Base-by-base conservation (phyloP, 2,888 invertebrate species). In the Synergus umbraculus region DNA sequence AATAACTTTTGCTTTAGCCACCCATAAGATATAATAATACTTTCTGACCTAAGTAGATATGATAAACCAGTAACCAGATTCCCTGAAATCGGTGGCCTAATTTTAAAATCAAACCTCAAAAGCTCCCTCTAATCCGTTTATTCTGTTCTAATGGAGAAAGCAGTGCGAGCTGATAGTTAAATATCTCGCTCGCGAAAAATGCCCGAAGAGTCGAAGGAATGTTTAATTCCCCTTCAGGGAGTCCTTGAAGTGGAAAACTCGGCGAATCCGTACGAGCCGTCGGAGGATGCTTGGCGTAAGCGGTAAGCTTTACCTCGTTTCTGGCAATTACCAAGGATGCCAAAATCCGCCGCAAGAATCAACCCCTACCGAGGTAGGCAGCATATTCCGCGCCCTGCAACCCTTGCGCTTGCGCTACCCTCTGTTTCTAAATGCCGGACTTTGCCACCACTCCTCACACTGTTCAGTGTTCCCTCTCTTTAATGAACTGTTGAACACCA, bases 341-440 rank as follows among this genome's bases (percentile, higher is more conserved):
- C 89, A 90, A 89, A 90, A 91, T 91, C 89, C 91, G 88, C 91
- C 91, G 88, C 91, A 90, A 90, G 90, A 90, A 91, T 91, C 90
- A 91, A 89, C 89, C 90, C 86, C 85, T 81, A 83, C 87, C 85
- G 82, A 69, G 81, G 69, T 18, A 69, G 81, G 69, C 29, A 37
- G 78, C 54, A 69, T 46, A 65, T 37, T 54, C 66, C 37, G 43
- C 69, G 18, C 18, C n/a, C 46, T 18, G 44, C 44, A 43, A 78
- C 37, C 49, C 63, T 49, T 60, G 29, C 60, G 73, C 73, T 13
- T 73, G 73, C 73, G 73, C 73, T 4, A 15, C 22, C 22, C 22
- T 54, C 44, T 10, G 7, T 43, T 43, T 41, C 58, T 60, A 60
- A 63, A 44, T 64, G 43, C 76, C 60, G 44, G 63, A 64, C 60